phyloP scores from a whole-genome alignment of 2,888 invertebrate genomes.

The Physocephala rufipes region DNA sequence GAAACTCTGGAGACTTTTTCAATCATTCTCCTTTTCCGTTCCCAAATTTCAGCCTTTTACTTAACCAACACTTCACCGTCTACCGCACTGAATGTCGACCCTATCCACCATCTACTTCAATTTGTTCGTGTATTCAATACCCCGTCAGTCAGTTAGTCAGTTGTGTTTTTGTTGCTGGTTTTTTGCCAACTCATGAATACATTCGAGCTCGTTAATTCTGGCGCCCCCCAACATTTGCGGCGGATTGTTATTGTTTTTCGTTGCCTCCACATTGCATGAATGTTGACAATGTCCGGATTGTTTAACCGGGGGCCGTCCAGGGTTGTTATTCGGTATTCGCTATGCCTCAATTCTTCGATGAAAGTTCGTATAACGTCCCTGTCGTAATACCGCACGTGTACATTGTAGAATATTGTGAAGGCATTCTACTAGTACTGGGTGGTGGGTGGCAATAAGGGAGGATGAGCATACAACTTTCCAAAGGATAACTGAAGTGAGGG shows the following conservation, averaged over 20 bases:
- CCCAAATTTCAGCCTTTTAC: background rate
- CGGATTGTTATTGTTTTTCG: no score
- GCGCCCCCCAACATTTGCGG: constrained; percentile 61
- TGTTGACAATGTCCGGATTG: no score
- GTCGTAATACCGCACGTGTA: constrained; percentile 55
- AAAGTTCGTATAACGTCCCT: constrained; percentile 38
- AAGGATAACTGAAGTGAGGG: no score
- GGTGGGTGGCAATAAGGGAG: no score
- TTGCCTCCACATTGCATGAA: constrained; percentile 15
- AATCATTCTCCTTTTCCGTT: background rate
- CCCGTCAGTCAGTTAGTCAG: background rate
- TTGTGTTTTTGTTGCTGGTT: constrained; percentile 15
- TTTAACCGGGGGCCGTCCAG: constrained; percentile 11
- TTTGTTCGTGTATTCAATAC: background rate
- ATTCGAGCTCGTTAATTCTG: constrained; percentile 63
- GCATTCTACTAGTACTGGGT: constrained; percentile 5
- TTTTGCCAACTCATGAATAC: constrained; percentile 60
- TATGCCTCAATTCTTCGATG: background rate
- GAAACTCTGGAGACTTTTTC: background rate
- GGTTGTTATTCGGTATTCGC: constrained; percentile 17
- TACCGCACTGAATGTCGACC: background rate
- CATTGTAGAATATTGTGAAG: constrained; percentile 17
- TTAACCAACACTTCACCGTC: background rate
- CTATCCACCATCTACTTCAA: background rate
- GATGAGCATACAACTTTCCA: no score